phyloP scores from a whole-genome alignment of 2,888 invertebrate species.

The Nomada goodeniana region DNA sequence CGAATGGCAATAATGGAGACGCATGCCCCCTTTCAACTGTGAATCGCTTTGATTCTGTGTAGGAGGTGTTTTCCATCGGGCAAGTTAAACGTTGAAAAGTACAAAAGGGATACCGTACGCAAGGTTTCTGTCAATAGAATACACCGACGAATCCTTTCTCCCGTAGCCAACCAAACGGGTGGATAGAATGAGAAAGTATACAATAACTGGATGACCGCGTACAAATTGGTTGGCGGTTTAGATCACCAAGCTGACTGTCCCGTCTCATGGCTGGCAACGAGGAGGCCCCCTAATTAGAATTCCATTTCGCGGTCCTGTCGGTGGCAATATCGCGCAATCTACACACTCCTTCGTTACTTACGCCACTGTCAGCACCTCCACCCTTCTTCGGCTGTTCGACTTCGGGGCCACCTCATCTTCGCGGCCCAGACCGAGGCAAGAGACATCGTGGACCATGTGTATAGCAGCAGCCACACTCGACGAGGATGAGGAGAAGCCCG shows the following conservation, averaged over 20 bases:
- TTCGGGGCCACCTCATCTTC: conserved; percentile 67
- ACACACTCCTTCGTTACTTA: conserved; percentile 68
- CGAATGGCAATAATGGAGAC: conserved; percentile 57
- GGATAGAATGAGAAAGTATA: conserved; percentile 5
- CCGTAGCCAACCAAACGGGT: neutral
- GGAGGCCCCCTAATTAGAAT: conserved; percentile 55
- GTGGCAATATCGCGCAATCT: conserved; percentile 61
- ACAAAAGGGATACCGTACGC: conserved; percentile 7
- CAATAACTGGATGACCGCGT: conserved; percentile 23
- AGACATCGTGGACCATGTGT: conserved; percentile 59
- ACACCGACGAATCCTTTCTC: conserved; percentile 2
- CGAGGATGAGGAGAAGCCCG: neutral
- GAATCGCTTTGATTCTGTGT: neutral
- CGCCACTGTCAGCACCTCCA: conserved; percentile 71
- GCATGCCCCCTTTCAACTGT: conserved; percentile 32
- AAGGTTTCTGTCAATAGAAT: neutral
- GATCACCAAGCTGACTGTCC: neutral
- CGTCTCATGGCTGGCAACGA: conserved; percentile 29
- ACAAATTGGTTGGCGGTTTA: conserved; percentile 38
- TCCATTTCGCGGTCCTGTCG: conserved; percentile 55
- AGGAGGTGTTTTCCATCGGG: neutral
- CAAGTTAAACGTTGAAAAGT: conserved; percentile 14
- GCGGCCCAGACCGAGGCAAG: conserved; percentile 60
- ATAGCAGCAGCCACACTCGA: conserved; percentile 28
- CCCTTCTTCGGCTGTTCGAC: conserved; percentile 57